Evolutionary conservation across 2,797 vertebrate species (phyloP).

Genomic region (Novumbra hubbsi): DNA sequence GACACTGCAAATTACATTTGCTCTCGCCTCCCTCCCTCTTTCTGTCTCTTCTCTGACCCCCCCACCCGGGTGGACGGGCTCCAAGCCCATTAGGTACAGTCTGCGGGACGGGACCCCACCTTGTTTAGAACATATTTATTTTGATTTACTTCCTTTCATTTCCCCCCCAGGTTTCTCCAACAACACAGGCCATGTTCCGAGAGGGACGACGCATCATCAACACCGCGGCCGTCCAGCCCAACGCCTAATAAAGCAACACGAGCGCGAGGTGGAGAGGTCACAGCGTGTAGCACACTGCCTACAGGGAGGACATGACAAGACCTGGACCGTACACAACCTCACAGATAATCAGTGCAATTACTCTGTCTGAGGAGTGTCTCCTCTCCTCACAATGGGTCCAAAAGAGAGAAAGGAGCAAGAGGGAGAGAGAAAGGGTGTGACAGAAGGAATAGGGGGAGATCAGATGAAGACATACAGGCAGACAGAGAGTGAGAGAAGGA

Average conservation of each 20-base stretch:
- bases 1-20: conserved; percentile 51
- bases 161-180: conserved; percentile 25
- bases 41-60: neutral
- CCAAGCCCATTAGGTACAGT: conserved; percentile 42
- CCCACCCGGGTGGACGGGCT: conserved; percentile 36
- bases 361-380: neutral
- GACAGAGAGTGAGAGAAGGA: neutral
- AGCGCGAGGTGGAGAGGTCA: neutral
- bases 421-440: neutral
- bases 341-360: neutral
- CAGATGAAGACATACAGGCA: neutral
- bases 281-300: neutral
- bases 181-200: conserved; percentile 33
- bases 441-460: neutral
- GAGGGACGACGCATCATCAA: conserved; percentile 18
- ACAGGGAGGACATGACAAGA: neutral
- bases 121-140: conserved; percentile 55
- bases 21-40: neutral
- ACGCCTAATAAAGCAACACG: conserved; percentile 9
- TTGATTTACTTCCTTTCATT: conserved; percentile 57
- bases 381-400: neutral
- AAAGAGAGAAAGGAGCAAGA: neutral
- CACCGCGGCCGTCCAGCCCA: neutral
- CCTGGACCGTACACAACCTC: neutral
- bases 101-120: conserved; percentile 43